Evolutionary conservation across 2,797 vertebrate species (phyloP).

Genomic region (Rhinella marina): DNA sequence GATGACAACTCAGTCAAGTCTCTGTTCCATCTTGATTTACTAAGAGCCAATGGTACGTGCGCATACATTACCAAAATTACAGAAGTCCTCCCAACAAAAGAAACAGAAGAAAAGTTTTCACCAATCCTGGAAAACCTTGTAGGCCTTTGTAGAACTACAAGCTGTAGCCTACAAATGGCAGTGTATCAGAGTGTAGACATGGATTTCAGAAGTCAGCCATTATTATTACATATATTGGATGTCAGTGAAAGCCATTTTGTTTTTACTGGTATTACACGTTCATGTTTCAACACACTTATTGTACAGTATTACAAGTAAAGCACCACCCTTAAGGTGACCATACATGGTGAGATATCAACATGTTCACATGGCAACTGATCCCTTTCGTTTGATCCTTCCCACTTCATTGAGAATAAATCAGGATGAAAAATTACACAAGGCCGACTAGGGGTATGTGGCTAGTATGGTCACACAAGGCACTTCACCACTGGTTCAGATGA

Average conservation of each 20-base stretch:
- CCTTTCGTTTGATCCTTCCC: background rate
- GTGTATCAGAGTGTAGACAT: background rate
- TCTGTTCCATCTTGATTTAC: background rate
- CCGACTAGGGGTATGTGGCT: background rate
- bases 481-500: background rate
- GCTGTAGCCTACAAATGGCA: background rate
- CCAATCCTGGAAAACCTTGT: background rate
- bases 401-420: background rate
- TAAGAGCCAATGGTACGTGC: background rate
- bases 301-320: background rate
- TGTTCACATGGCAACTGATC: background rate
- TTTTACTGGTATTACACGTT: background rate
- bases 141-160: background rate
- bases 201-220: background rate
- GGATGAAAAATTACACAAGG: background rate
- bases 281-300: background rate
- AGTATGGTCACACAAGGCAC: background rate
- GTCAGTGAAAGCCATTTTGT: constrained; percentile 18
- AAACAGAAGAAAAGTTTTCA: background rate
- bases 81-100: background rate
- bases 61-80: background rate
- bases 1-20: background rate
- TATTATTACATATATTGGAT: background rate
- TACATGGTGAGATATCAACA: background rate
- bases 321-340: background rate